phyloP scores from a whole-genome alignment of 2,113 vertebrate genomes.

The Sturnira hondurensis region DNA sequence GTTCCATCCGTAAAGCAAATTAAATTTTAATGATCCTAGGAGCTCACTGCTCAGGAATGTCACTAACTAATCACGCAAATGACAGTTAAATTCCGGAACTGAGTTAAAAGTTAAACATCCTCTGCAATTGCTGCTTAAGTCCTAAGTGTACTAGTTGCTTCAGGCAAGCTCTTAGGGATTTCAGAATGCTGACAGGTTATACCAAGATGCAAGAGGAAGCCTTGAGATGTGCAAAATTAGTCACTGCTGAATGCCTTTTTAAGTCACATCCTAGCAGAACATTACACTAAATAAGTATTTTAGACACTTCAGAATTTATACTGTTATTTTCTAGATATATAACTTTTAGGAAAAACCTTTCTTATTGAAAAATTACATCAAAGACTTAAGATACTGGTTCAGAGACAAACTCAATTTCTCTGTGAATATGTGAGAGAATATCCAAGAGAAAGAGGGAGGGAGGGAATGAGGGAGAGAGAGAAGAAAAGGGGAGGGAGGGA shows the following conservation, averaged over 20 bases:
- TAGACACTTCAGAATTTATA: background rate
- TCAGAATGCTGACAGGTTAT: conserved; percentile 15
- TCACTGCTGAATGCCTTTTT: background rate
- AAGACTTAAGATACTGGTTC: background rate
- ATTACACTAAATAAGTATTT: background rate
- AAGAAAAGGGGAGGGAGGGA: background rate
- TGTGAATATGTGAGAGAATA: background rate
- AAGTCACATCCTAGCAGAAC: background rate
- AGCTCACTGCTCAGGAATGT: conserved; percentile 73
- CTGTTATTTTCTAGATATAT: background rate
- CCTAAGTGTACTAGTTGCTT: conserved; percentile 35
- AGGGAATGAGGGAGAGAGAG: background rate
- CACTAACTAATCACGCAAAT: conserved; percentile 64
- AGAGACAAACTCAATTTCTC: background rate
- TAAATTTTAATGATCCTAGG: conserved; percentile 81
- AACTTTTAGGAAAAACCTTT: background rate
- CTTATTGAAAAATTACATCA: background rate
- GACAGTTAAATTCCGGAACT: conserved; percentile 66
- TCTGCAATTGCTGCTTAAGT: conserved; percentile 25
- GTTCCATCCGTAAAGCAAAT: conserved; percentile 79
- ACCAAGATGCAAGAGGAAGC: background rate
- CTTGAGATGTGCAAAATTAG: background rate
- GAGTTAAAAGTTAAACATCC: conserved; percentile 56
- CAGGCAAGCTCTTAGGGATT: conserved; percentile 37
- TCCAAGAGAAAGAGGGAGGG: background rate